Evolutionary conservation across 2,888 invertebrate species (phyloP), one percentile per base, ranked within the genome.

Genomic region (Catonia carolina): DNA sequence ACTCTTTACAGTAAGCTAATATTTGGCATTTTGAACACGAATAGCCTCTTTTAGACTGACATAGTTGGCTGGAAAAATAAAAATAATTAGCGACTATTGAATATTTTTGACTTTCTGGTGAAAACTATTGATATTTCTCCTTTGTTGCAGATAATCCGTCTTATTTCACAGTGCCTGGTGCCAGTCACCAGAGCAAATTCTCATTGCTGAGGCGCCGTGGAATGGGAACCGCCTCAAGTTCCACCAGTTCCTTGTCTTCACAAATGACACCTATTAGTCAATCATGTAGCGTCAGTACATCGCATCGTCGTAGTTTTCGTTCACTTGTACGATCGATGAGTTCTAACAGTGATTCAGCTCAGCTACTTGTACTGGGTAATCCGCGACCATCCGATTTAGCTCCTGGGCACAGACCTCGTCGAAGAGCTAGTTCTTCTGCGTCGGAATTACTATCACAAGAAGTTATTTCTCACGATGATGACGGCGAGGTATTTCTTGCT

Each of bases 321-420:
- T 80, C 78, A 6, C 68, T 83, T 39, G 74, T 82, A 42, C 72
- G 85, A 50, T 84, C 85, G 3, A 73, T 84, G 49, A 84, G 84
- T 56, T 82, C 84, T 1, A 81, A 80, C 61, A 80, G 77, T 18
- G 79, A 80, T 66, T 27, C 27, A 8, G 82, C 84, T 2, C 78
- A 82, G 57, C 78, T 82, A 31, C 81, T 86, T 60, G 73, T 84
- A 55, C 78, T 77, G 65, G 86, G 86, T 1, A 83, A 85, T 63
- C 86, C 86, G 0, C 73, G 85, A 61, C 80, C 85, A 0, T 80
- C 82, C 1, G 86, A 86, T 65, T 80, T 85, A 37, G 85, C 85
- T 1, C 81, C 80, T 6, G 75, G 1, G 72, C 74, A 50, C 61
- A 49, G 60, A 61, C 65, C 20, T 27, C 60, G 64, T 61, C 33